These are phyloP conservation scores for Muscicapa comitata DNA, from an alignment of 2,797 vertebrate species.

Conservation along the genomic window DNA sequence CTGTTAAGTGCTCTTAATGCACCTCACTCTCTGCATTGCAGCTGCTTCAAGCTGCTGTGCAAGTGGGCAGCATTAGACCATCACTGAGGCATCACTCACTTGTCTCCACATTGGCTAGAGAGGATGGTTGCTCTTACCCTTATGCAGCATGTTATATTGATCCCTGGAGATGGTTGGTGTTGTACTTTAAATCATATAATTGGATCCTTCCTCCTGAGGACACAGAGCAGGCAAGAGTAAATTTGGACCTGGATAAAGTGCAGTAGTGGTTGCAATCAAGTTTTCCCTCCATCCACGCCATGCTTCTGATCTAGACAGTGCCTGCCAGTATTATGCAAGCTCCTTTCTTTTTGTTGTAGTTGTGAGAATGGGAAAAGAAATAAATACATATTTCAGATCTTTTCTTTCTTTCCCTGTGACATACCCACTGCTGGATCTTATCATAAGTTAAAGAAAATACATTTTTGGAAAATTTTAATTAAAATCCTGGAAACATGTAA, in stretches of 20 bases:
- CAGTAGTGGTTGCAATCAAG: neutral
- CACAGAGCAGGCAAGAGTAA: neutral
- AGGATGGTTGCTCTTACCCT: neutral
- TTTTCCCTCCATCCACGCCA: neutral
- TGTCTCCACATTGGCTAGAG: neutral
- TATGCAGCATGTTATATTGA: neutral
- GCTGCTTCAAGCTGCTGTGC: neutral
- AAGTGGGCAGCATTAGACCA: neutral
- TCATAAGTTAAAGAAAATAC: neutral
- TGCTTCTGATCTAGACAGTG: neutral
- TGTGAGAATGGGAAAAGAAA: neutral
- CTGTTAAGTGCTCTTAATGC: neutral
- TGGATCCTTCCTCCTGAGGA: neutral
- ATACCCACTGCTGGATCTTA: neutral
- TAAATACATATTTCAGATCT: neutral
- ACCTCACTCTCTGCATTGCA: neutral
- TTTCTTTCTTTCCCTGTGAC: neutral
- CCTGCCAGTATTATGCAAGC: neutral
- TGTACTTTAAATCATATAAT: neutral
- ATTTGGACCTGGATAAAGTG: neutral
- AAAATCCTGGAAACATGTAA: neutral
- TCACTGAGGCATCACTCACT: neutral
- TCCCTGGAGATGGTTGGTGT: neutral
- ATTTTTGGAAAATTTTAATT: conserved; percentile 13
- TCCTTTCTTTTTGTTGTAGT: neutral